Evolutionary conservation across 37 sponge, comb jelly and placozoan species (phyloP), one percentile per base, ranked within the genome.

Genomic region (Petrosia ficiformis): DNA sequence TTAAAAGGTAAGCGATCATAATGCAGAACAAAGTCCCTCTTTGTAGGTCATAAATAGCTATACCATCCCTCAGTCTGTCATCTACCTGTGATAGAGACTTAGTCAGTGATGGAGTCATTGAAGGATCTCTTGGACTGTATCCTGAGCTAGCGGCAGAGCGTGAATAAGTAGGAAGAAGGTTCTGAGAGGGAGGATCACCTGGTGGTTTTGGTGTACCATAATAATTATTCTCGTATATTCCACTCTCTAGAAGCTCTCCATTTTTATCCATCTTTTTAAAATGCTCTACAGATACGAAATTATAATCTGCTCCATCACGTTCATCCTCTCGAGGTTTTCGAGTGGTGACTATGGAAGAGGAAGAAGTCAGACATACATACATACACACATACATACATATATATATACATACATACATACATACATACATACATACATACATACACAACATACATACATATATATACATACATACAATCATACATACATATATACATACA

Each of bases 161-260:
- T 0, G 78, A 48, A 40, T 81, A 81, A 3, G 78, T 29, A n/a
- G 82, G 88, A 73, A 79, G 60, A 3, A 19, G 38, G 19, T 67
- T 8, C 24, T 29, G 54, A 48, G 75, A 57, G 8, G 79, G 77
- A 33, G 96, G 89, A 33, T 99, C 86, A 40, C 76, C 73, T 28
- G 93, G 86, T 38, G 99, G 99, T 39, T 86, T 82, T 14, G 99
- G 99, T 21, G 99, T 99, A 1, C 96, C 96, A 56, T 99, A 95
- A 77, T 80, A 83, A 74, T 93, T 84, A 0, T 89, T 87, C 56
- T 89, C 94, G 57, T 79, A 95, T 58, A 75, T 44, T 32, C 99
- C 96, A 31, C 85, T 87, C 83, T 98, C 99, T 33, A 98, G 79
- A 10, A 98, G 89, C 21, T 87, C 86, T 1, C 92, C 92, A 32